These are phyloP conservation scores for Prinia subflava DNA, from an alignment of 2,113 vertebrate species.

Conservation along the genomic window DNA sequence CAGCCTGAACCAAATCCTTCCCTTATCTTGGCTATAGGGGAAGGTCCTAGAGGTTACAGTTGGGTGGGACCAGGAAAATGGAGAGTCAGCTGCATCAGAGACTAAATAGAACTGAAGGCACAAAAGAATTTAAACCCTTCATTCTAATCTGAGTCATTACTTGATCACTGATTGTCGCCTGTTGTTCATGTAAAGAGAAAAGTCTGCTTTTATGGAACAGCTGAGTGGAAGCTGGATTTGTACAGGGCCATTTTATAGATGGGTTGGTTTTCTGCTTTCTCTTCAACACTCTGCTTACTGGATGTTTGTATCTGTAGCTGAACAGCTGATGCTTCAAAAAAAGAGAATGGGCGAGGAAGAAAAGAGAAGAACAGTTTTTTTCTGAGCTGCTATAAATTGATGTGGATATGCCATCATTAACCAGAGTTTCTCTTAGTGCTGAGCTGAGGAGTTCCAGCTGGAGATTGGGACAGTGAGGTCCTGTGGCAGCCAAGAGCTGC, in stretches of 20 bases:
- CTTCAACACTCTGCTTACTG: neutral
- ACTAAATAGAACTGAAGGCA: neutral
- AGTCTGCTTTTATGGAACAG: neutral
- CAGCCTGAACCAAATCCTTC: neutral
- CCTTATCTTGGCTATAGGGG: neutral
- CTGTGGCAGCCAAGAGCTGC: neutral
- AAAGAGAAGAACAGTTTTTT: neutral
- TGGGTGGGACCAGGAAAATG: neutral
- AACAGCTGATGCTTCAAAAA: neutral
- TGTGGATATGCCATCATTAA: neutral
- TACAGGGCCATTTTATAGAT: neutral
- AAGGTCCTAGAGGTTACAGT: neutral
- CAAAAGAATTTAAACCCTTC: neutral
- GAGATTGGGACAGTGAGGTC: fast-evolving
- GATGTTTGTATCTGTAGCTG: neutral
- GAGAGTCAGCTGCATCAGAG: neutral
- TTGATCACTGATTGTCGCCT: neutral
- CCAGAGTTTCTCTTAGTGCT: neutral
- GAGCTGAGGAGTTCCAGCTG: neutral
- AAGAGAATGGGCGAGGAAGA: neutral
- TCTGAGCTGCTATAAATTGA: neutral
- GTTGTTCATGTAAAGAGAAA: neutral
- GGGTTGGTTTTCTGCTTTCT: neutral
- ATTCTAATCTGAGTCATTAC: neutral
- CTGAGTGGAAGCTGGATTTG: neutral